phyloP scores from a whole-genome alignment of 2,888 invertebrate species.

The Dynastes tityus region DNA sequence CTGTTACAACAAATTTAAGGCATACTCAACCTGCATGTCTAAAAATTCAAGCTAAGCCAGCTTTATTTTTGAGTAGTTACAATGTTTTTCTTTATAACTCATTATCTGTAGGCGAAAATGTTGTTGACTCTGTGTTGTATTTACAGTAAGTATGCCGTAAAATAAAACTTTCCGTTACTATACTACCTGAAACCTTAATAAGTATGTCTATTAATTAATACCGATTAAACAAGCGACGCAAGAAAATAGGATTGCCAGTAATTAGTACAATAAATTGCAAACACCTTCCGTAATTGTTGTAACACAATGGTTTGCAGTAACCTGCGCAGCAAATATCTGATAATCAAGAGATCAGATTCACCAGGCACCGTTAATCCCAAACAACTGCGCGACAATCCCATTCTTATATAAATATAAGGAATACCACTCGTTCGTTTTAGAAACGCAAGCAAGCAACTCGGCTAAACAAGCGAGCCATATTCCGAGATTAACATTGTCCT shows the following conservation, averaged over 20 bases:
- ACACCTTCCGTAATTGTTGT: neutral
- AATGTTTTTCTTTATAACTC: too few species aligned
- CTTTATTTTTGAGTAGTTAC: too few species aligned
- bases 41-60: too few species aligned
- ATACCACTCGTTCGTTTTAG: neutral
- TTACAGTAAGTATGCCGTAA: too few species aligned
- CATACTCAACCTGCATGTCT: too few species aligned
- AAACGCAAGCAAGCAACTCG: neutral
- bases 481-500: slow-evolving; percentile 20
- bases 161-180: too few species aligned
- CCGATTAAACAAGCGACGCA: neutral
- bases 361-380: neutral
- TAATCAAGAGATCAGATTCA: slow-evolving; percentile 4
- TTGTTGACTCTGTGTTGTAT: too few species aligned
- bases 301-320: neutral
- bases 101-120: too few species aligned
- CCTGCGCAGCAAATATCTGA: neutral
- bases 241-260: slow-evolving; percentile 1
- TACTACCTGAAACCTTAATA: neutral
- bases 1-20: too few species aligned
- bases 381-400: neutral
- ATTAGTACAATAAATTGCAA: neutral
- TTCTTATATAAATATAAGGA: neutral
- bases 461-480: neutral
- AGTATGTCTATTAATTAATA: neutral